phyloP scores from a whole-genome alignment of 2,888 invertebrate genomes.

The Eucriotettix oculatus region DNA sequence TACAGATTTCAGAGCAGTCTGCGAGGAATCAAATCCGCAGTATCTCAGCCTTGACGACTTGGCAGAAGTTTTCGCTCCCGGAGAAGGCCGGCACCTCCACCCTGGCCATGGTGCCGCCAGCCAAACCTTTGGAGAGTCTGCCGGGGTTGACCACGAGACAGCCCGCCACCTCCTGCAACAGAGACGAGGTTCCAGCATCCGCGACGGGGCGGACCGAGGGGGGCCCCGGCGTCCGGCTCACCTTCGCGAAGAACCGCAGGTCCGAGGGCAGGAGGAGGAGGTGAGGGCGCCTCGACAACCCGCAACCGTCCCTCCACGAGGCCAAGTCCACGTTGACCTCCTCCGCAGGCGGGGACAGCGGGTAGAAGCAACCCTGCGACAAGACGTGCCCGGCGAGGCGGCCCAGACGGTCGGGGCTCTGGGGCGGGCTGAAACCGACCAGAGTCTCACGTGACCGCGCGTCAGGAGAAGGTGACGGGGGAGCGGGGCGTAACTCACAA shows the following conservation, averaged over 20 bases:
- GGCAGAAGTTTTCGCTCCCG: not conserved
- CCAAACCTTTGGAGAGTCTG: conserved; percentile 52
- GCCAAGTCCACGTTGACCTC: conserved; percentile 52
- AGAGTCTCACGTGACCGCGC: not conserved
- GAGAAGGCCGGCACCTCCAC: conserved; percentile 32
- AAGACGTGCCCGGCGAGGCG: conserved; percentile 59
- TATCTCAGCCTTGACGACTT: not conserved
- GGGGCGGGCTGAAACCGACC: conserved; percentile 26
- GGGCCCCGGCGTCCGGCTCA: conserved; percentile 23
- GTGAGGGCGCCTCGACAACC: conserved; percentile 59
- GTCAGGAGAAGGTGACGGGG: not conserved
- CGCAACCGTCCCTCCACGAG: conserved; percentile 53
- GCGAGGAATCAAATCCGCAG: too few species aligned
- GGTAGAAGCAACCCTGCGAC: conserved; percentile 64
- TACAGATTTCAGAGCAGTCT: too few species aligned
- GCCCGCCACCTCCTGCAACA: conserved; percentile 53
- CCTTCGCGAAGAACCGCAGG: conserved; percentile 66
- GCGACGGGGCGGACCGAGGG: too few species aligned
- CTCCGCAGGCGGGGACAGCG: conserved; percentile 55
- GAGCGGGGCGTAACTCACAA: conserved; percentile 32
- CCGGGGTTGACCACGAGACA: conserved; percentile 78
- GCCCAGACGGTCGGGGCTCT: conserved; percentile 46
- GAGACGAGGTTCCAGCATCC: not conserved
- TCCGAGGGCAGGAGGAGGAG: conserved; percentile 71
- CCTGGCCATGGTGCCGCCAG: conserved; percentile 62